phyloP scores from a whole-genome alignment of 23 tunicate genomes.

The Botrylloides violaceus region DNA sequence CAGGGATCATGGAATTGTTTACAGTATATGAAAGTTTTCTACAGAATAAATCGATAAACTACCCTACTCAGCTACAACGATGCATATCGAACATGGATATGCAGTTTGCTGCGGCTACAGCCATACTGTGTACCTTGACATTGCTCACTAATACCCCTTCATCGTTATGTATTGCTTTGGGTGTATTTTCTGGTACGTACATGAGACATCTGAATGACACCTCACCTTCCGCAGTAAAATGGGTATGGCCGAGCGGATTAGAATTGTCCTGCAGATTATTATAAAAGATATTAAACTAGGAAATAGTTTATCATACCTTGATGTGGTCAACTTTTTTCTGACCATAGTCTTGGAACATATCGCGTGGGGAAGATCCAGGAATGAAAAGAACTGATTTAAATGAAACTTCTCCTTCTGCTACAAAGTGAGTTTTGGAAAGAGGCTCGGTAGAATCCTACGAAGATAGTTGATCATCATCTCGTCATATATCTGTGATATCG shows the following conservation, averaged over 20 bases:
- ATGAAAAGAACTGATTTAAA: slow-evolving; percentile 94
- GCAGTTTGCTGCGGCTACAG: too few relatives aligned
- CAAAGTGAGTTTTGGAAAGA: slow-evolving; percentile 90
- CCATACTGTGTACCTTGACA: slow-evolving; percentile 69
- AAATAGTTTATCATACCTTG: slow-evolving; percentile 45
- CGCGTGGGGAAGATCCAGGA: slow-evolving; percentile 58
- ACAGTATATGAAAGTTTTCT: too few relatives aligned
- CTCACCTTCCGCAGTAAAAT: slow-evolving; percentile 96
- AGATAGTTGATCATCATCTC: too few relatives aligned
- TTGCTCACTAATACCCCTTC: slow-evolving; percentile 70
- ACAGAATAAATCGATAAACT: too few relatives aligned
- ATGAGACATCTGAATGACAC: slow-evolving; percentile 86
- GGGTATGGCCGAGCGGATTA: slow-evolving; percentile 56
- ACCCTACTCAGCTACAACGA: too few relatives aligned
- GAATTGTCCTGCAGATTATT: slow-evolving; percentile 40
- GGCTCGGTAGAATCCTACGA: slow-evolving; percentile 82
- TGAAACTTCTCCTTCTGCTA: slow-evolving; percentile 97
- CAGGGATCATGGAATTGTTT: background rate
- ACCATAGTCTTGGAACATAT: slow-evolving; percentile 94
- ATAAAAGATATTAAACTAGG: slow-evolving; percentile 7
- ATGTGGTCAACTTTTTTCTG: slow-evolving; percentile 91
- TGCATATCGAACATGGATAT: too few relatives aligned
- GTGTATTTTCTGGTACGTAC: slow-evolving; percentile 77
- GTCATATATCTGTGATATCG: too few relatives aligned
- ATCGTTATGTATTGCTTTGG: slow-evolving; percentile 65